These are phyloP conservation scores for Hycleus cichorii DNA, from an alignment of 1,140 invertebrate genomes.

Conservation along the genomic window DNA sequence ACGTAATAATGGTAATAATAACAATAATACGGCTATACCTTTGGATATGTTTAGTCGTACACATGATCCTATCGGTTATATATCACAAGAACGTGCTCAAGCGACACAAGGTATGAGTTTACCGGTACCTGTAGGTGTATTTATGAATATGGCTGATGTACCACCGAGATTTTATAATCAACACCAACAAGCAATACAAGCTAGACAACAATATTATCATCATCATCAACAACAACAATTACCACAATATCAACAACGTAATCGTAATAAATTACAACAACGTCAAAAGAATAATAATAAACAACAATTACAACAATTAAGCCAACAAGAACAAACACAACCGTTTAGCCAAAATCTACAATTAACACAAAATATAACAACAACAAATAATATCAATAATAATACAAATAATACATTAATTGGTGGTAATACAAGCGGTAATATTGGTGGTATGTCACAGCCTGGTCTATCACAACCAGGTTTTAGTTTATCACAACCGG, in stretches of 20 bases:
- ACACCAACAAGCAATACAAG: constrained; percentile 61
- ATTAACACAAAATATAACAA: constrained; percentile 43
- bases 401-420: too few relatives aligned
- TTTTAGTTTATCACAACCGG: constrained; percentile 55
- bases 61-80: constrained; percentile 90
- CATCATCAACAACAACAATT: constrained; percentile 25
- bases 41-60: constrained; percentile 57
- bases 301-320: constrained; percentile 27
- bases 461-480: constrained; percentile 63
- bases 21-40: constrained; percentile 35
- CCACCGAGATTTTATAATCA: constrained; percentile 83
- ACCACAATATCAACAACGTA: constrained; percentile 17
- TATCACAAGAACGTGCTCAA: constrained; percentile 77
- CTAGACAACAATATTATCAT: constrained; percentile 36
- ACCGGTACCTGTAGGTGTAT: constrained; percentile 91
- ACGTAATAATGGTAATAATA: not conserved
- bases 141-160: constrained; percentile 86
- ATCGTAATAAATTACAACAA: not conserved
- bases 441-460: constrained; percentile 59
- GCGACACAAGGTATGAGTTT: constrained; percentile 57
- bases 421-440: constrained; percentile 47
- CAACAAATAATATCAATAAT: too few relatives aligned
- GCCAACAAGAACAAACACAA: constrained; percentile 49
- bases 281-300: not conserved
- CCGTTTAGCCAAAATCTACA: constrained; percentile 55